Base-by-base conservation (phyloP, 2,797 vertebrate species). In the Ceryle rudis region DNA sequence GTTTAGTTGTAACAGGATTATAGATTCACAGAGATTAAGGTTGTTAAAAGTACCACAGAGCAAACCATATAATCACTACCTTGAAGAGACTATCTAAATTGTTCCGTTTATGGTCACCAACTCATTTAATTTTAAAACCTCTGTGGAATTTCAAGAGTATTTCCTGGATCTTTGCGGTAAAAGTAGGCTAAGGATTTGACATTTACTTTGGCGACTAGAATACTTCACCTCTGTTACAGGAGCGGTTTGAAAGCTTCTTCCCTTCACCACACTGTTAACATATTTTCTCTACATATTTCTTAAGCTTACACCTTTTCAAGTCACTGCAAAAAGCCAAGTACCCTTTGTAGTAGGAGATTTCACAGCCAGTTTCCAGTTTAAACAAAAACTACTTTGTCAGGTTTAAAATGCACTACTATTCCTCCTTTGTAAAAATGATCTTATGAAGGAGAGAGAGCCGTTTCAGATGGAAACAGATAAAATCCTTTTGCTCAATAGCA, bases 1-100 rank as follows among this genome's bases (percentile, higher is more conserved):
- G 25, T 51, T 94, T 82, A 97, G 93, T 78, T 60, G 78, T 94
- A 93, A 95, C 78, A 93, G 91, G 85, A 95, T 94, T 92, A 94
- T 14, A 94, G 80, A 94, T 90, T 84, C 86, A 77, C 73, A 80
- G 52, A 89, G 81, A 96, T 86, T 86, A 90, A 77, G 49, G 83
- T 14, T 89, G 64, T 94, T 89, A 82, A 58, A 90, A 92, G 77
- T 47, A 93, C 87, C 90, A 41, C 78, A 93, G 64, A 87, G 49
- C 35, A 95, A 95, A 94, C 81, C 67, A 78, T 80, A 65, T 82
- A 94, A 95, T 86, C 86, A 69, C 77, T 29, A 18, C 70, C 67
- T 9, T 47, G 71, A 85, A 81, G 60, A 89, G 46, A 86, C n/a
- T n/a, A 73, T 57, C 82, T 74, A 8, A 90, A 94, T 33, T 37